Conservation (phyloP, 2,113 vertebrate genomes). For the Leiothrix lutea region DNA sequence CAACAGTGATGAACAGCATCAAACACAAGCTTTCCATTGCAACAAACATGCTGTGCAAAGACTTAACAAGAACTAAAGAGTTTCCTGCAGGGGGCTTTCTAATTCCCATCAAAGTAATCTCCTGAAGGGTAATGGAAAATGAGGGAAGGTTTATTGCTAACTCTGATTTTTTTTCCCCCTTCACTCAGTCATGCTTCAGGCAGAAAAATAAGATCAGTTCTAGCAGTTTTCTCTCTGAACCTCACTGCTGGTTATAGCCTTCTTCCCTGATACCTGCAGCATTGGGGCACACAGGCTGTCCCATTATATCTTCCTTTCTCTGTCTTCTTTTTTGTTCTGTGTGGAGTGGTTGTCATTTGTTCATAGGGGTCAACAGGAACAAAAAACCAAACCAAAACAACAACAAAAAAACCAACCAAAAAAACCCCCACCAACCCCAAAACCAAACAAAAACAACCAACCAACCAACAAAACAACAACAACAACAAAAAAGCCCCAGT, state of each 20-base stretch:
- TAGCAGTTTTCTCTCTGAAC: constrained; percentile 12
- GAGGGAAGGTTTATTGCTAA: constrained; percentile 50
- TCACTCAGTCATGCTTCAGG: neutral
- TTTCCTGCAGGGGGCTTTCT: constrained; percentile 73
- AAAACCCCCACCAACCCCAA: neutral
- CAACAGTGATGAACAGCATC: constrained; percentile 60
- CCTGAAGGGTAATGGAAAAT: constrained; percentile 47
- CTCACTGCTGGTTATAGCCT: neutral
- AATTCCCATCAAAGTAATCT: constrained; percentile 74
- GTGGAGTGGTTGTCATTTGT: neutral
- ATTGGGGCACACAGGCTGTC: neutral
- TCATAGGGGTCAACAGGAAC: neutral
- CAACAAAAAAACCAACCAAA: neutral
- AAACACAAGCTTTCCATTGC: constrained; percentile 60
- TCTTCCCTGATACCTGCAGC: neutral
- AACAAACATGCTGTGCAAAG: constrained; percentile 58
- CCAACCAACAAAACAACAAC: neutral
- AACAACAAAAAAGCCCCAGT: neutral
- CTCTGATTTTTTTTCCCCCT: neutral
- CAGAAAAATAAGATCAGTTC: constrained; percentile 29
- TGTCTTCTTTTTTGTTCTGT: neutral
- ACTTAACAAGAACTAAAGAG: constrained; percentile 66
- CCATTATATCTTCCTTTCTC: neutral
- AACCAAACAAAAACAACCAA: neutral
- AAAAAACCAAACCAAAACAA: neutral